phyloP scores from a whole-genome alignment of 2,888 invertebrate genomes.

The Melipona bicolor region DNA sequence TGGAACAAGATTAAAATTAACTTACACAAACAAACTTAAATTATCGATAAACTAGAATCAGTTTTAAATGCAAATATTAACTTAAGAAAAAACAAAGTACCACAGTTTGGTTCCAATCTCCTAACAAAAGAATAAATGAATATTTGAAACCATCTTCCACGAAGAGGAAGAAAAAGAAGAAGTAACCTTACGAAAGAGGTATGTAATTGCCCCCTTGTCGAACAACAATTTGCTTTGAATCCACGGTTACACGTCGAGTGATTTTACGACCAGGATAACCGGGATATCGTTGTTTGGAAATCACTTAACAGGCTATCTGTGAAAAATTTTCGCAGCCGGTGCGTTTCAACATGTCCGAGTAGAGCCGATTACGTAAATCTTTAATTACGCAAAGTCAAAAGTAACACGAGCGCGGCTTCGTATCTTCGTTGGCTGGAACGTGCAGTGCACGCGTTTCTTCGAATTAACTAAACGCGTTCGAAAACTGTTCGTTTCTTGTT shows the following conservation, averaged over 20 bases:
- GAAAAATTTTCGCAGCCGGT: conserved; percentile 25
- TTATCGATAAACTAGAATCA: too few relatives aligned
- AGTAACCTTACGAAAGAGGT: too few relatives aligned
- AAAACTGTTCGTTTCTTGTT: conserved; percentile 22
- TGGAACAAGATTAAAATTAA: too few relatives aligned
- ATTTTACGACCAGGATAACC: neutral
- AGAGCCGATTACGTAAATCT: conserved; percentile 43
- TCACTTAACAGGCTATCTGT: neutral
- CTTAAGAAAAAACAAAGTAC: too few relatives aligned
- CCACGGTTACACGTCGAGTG: too few relatives aligned
- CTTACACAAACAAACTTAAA: too few relatives aligned
- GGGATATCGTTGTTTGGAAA: neutral
- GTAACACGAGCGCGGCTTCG: conserved; percentile 24
- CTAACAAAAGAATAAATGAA: too few relatives aligned
- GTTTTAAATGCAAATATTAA: too few relatives aligned
- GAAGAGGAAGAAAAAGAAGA: too few relatives aligned
- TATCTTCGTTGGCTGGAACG: conserved; percentile 8
- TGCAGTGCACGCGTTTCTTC: neutral
- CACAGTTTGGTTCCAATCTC: too few relatives aligned
- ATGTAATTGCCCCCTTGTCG: too few relatives aligned
- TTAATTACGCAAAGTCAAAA: conserved; percentile 62
- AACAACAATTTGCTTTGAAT: neutral
- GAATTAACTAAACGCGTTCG: conserved; percentile 26
- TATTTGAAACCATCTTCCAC: too few relatives aligned
- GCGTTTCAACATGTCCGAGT: conserved; percentile 11